phyloP scores from a whole-genome alignment of 1,140 invertebrate species.

The Drosophila tsacasi region DNA sequence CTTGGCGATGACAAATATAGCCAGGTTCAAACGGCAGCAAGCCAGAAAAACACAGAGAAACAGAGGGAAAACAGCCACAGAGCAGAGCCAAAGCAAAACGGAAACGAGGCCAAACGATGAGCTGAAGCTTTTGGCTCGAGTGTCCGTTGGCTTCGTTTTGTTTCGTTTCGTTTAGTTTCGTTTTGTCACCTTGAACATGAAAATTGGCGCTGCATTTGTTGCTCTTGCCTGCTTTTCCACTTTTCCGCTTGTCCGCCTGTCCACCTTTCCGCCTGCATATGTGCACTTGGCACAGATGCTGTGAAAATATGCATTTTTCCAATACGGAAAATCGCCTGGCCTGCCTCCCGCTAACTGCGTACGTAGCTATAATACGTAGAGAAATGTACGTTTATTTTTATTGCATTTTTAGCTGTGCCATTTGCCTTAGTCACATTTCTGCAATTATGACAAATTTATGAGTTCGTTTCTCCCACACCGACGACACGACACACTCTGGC shows the following conservation, averaged over 20 bases:
- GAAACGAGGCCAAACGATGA: constrained; percentile 70
- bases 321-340: constrained; percentile 37
- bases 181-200: constrained; percentile 61
- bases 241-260: constrained; percentile 32
- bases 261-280: constrained; percentile 35
- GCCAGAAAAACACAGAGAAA: constrained; percentile 24
- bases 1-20: constrained; percentile 39
- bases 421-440: constrained; percentile 71
- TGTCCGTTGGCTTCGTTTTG: constrained; percentile 60
- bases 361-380: not conserved
- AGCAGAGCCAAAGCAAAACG: constrained; percentile 28
- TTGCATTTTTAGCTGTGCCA: constrained; percentile 65
- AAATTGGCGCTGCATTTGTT: constrained; percentile 51
- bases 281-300: constrained; percentile 70
- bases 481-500: constrained; percentile 22
- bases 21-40: constrained; percentile 51
- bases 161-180: constrained; percentile 34
- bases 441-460: constrained; percentile 83
- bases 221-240: constrained; percentile 49
- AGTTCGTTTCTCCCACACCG: constrained; percentile 78
- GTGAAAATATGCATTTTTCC: constrained; percentile 49
- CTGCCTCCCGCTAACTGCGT: constrained; percentile 45
- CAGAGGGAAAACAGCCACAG: constrained; percentile 4
- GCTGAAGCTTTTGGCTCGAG: constrained; percentile 67
- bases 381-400: constrained; percentile 63